Base-by-base conservation (phyloP, 1,140 invertebrate species). In the Heliconius melpomene region DNA sequence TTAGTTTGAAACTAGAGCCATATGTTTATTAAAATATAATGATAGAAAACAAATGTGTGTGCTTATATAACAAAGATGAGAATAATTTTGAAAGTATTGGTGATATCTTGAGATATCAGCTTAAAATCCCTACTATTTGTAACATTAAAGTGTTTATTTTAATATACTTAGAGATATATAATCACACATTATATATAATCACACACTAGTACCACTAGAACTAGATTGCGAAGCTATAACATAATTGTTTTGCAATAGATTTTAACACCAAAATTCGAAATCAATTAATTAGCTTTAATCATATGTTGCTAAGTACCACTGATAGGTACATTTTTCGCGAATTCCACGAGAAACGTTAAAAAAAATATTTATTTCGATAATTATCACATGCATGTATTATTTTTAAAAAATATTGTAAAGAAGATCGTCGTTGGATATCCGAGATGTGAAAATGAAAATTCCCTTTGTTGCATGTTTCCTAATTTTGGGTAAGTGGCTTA, bases 391-490 rank as follows among this genome's bases (percentile, higher is more conserved):
- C 91, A 91, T 94, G 90, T 87, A 16, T 66, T 66, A 66, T 13
- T 66, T 26, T 13, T 6, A 66, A 66, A 29, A 26, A 7, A 66
- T 80, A 79, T 81, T 92, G 88, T 91, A 89, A 93, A 86, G 82
- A 88, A 91, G 92, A 94, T 93, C 93, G 93, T 94, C 93, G 93
- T 92, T 93, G 93, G 91, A 94, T 84, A 89, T 83, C 85, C 91
- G 85, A 86, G 80, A 87, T 87, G 86, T 90, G 89, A 87, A 83
- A 84, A 82, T 88, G 79, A 84, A 87, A 86, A 86, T 75, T 89
- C 89, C 90, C 88, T 83, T 86, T 83, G 86, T 85, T 82, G 90
- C 91, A 92, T 92, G 90, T 80, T 87, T 84, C 82, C 82, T 84
- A 86, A 76, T 77, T 36, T 73, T 78, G 89, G 91, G 89, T 91